Percentiles rank a stretch among this genome's conserved stretches.
Evolutionary conservation across 1,140 invertebrate genomes (phyloP).

Genomic region (Choristoneura fumiferana): DNA sequence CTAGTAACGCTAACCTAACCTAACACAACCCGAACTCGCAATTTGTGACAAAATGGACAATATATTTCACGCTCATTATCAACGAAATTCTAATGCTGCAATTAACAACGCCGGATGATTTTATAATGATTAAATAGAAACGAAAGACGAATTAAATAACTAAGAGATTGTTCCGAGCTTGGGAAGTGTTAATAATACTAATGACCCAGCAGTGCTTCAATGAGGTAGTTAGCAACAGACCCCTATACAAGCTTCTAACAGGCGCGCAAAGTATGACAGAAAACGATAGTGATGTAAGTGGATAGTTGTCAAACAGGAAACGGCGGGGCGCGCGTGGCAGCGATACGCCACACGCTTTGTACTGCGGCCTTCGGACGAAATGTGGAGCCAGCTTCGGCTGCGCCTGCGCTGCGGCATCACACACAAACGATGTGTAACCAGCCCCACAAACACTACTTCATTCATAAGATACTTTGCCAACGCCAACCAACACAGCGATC

Average conservation of each 20-base stretch:
- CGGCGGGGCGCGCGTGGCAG: conserved; percentile 67
- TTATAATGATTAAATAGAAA: conserved; percentile 38
- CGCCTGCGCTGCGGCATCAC: conserved; percentile 45
- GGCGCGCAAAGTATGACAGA: conserved; percentile 65
- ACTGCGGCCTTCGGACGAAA: conserved; percentile 69
- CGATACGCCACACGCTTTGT: conserved; percentile 69
- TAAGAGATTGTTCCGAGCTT: conserved; percentile 55
- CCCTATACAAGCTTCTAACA: conserved; percentile 72
- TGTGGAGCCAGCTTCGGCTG: conserved; percentile 53
- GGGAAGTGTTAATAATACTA: conserved; percentile 52
- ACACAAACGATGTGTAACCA: conserved; percentile 67
- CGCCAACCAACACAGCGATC: conserved; percentile 47
- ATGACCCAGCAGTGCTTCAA: conserved; percentile 61
- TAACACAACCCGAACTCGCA: conserved; percentile 40
- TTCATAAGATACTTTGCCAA: conserved; percentile 48
- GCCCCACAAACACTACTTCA: conserved; percentile 63
- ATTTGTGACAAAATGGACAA: conserved; percentile 45
- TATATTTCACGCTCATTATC: conserved; percentile 40
- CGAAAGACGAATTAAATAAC: conserved; percentile 45
- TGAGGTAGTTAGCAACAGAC: conserved; percentile 69
- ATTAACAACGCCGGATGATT: conserved; percentile 32
- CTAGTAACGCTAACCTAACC: conserved; percentile 51
- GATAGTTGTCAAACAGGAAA: conserved; percentile 77
- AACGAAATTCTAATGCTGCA: conserved; percentile 36
- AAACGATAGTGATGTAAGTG: conserved; percentile 76